Evolutionary conservation across 2,797 vertebrate species (phyloP).

Genomic region (Psittacula derbiana): DNA sequence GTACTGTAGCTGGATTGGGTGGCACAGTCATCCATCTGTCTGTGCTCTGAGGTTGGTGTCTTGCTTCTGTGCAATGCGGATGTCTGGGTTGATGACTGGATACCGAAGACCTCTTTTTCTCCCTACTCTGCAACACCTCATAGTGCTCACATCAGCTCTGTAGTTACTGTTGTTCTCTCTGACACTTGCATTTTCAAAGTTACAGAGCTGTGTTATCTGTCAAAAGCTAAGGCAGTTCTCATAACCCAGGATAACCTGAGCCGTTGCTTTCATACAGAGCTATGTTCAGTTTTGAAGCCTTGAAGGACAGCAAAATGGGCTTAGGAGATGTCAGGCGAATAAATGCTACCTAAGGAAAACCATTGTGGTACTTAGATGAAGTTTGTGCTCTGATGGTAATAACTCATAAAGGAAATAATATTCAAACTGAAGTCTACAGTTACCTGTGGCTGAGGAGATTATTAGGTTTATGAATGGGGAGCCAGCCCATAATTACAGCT

Average conservation of each 20-base stretch:
- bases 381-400: neutral
- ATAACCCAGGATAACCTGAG: neutral
- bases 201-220: accelerated
- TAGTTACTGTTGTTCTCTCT: accelerated
- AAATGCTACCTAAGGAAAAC: neutral
- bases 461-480: neutral
- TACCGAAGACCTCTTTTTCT: neutral
- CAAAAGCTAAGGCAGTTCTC: neutral
- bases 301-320: neutral
- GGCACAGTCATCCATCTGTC: accelerated
- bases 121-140: neutral
- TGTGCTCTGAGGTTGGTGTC: neutral
- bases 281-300: neutral
- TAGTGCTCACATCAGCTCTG: accelerated
- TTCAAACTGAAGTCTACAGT: neutral
- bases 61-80: accelerated
- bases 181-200: neutral
- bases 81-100: neutral
- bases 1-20: neutral
- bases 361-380: neutral
- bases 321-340: neutral
- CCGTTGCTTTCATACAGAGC: accelerated
- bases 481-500: neutral
- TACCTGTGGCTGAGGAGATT: neutral
- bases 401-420: neutral